Percentiles rank a stretch among this genome's conserved stretches.
These are phyloP conservation scores for Laticauda colubrina DNA, from an alignment of 2,113 vertebrate species.

Conservation along the genomic window DNA sequence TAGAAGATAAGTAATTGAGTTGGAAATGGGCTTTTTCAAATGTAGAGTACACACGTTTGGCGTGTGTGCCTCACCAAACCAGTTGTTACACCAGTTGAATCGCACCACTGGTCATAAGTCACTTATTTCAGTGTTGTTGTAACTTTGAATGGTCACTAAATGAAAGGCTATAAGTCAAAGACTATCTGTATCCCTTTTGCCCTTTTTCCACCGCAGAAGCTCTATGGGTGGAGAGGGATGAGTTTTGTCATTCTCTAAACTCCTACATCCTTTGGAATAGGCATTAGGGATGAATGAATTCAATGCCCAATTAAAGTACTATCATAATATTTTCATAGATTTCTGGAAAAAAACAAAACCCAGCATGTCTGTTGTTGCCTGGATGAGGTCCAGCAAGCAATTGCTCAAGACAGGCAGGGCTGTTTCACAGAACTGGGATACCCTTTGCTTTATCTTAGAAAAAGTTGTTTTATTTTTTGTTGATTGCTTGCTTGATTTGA, in stretches of 20 bases:
- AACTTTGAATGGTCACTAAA: not conserved
- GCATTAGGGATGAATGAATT: not conserved
- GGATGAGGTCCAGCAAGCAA: not conserved
- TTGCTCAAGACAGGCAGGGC: not conserved
- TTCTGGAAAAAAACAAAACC: not conserved
- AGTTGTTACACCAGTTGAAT: too few species aligned
- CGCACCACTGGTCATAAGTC: not conserved
- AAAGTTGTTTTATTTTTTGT: not conserved
- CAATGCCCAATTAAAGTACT: not conserved
- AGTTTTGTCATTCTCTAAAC: not conserved
- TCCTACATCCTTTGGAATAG: not conserved
- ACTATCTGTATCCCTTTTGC: not conserved
- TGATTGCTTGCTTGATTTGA: too few species aligned
- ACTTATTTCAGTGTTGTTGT: not conserved
- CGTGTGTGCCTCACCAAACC: too few species aligned
- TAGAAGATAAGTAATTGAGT: too few species aligned
- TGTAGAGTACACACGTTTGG: too few species aligned
- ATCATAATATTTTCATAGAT: not conserved
- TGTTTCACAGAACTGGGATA: conserved; percentile 16
- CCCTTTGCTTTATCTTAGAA: conserved; percentile 36
- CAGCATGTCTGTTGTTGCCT: not conserved
- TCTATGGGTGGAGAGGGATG: not conserved
- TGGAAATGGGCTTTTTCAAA: too few species aligned
- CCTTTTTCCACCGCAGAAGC: not conserved
- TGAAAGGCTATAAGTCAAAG: not conserved